Percentiles rank a stretch among this genome's conserved stretches.
Conservation (phyloP, 2,888 invertebrate genomes). For the Pterostichus madidus region DNA sequence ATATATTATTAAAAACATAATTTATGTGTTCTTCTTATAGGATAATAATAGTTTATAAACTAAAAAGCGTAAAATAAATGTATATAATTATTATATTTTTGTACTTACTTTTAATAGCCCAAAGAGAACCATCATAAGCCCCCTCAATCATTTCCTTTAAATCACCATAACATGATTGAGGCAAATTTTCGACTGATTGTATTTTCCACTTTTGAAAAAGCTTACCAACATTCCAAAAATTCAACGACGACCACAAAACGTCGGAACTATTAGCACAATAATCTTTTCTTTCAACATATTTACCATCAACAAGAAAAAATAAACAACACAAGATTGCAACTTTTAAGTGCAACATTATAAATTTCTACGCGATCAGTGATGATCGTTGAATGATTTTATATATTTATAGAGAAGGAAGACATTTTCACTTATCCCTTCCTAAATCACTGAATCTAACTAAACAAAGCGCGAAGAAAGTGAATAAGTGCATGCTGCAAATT, state of each 20-base stretch:
- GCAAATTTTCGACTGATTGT: conserved; percentile 13
- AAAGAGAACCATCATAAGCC: conserved; percentile 10
- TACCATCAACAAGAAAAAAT: neutral
- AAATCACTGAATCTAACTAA: neutral
- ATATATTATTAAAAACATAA: no score
- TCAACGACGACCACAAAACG: conserved; percentile 47
- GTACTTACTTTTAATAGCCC: conserved; percentile 63
- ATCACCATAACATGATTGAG: conserved; percentile 30
- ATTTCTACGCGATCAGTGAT: neutral
- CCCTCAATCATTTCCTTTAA: conserved; percentile 21
- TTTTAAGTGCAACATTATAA: conserved; percentile 7
- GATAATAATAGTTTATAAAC: no score
- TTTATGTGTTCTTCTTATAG: no score
- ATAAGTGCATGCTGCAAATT: neutral
- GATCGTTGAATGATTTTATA: conserved; percentile 13
- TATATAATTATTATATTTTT: no score
- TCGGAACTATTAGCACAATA: conserved; percentile 43
- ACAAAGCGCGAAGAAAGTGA: conserved; percentile 1
- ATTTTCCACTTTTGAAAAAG: conserved; percentile 23
- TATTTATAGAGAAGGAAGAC: conserved; percentile 12
- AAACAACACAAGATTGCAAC: neutral
- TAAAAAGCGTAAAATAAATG: no score
- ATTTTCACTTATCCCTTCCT: conserved; percentile 21
- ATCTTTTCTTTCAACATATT: conserved; percentile 22
- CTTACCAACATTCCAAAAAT: conserved; percentile 40